A percentile compares a stretch with the other conserved stretches of the same genome.
Conservation (phyloP, 1,140 invertebrate genomes). For the Charaxes varanes region DNA sequence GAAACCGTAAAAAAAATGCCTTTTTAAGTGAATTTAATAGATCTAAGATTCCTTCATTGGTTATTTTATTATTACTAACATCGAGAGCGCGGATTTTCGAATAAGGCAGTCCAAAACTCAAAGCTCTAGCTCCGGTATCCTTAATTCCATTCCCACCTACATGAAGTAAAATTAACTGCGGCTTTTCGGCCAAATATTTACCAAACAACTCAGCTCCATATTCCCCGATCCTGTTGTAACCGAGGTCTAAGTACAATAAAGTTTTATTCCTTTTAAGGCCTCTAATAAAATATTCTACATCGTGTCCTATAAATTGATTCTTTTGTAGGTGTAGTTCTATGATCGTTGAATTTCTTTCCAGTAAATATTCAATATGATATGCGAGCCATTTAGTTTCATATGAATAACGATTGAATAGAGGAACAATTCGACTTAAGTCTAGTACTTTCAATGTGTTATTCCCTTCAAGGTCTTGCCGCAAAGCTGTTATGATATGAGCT, state of each 20-base stretch:
- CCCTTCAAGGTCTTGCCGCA: constrained; percentile 51
- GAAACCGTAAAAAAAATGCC: constrained; percentile 56
- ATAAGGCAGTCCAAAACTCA: constrained; percentile 71
- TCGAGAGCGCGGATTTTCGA: constrained; percentile 74
- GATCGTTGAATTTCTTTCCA: constrained; percentile 62
- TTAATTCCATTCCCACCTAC: constrained; percentile 74
- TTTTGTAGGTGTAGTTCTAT: constrained; percentile 76
- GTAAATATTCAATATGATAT: constrained; percentile 54
- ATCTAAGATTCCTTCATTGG: constrained; percentile 61
- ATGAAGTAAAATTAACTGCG: constrained; percentile 66
- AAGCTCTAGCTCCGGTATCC: constrained; percentile 69
- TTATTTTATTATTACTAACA: constrained; percentile 73
- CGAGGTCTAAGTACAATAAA: constrained; percentile 73
- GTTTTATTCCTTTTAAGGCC: constrained; percentile 69
- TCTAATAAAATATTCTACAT: constrained; percentile 71
- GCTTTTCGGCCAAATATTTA: constrained; percentile 68
- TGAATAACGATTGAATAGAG: constrained; percentile 50
- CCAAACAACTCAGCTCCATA: constrained; percentile 70
- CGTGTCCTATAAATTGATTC: constrained; percentile 74
- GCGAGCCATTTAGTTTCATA: constrained; percentile 63
- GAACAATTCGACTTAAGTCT: constrained; percentile 74
- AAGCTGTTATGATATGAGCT: constrained; percentile 56
- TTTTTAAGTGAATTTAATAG: constrained; percentile 76
- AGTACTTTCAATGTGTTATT: constrained; percentile 68
- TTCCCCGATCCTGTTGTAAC: constrained; percentile 75